These are phyloP conservation scores for Perca flavescens DNA, from an alignment of 2,113 vertebrate species.

Conservation along the genomic window DNA sequence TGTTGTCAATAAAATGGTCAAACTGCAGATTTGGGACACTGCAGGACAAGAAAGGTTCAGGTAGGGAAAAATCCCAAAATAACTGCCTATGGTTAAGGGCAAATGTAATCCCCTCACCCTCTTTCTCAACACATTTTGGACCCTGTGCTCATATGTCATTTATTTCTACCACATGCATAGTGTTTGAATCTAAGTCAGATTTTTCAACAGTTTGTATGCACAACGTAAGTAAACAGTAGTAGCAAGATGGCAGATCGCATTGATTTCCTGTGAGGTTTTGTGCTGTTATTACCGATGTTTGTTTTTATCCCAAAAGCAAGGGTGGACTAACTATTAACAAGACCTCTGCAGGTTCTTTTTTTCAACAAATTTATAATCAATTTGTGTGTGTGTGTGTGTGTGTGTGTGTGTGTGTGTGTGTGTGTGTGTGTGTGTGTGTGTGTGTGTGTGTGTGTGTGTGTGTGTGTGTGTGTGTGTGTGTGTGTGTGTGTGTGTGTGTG, in stretches of 20 bases:
- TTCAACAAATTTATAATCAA: too few species aligned
- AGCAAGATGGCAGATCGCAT: too few species aligned
- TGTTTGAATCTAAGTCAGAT: neutral
- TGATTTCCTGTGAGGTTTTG: too few species aligned
- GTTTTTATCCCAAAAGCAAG: too few species aligned
- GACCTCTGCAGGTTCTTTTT: too few species aligned
- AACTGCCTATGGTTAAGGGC: neutral
- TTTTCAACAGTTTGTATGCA: too few species aligned
- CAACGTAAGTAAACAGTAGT: too few species aligned
- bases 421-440: neutral
- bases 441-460: neutral
- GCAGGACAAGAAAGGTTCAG: constrained; percentile 95
- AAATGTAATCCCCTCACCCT: neutral
- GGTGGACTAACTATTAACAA: too few species aligned
- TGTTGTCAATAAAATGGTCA: constrained; percentile 93
- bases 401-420: neutral
- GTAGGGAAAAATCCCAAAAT: constrained; percentile 68
- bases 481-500: too few species aligned
- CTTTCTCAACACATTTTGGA: neutral
- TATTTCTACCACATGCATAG: neutral
- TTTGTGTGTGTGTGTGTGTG: neutral
- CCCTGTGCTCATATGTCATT: neutral
- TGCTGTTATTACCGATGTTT: too few species aligned
- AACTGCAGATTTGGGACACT: constrained; percentile 96
- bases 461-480: neutral